Evolutionary conservation across 1,140 invertebrate species (phyloP).

Genomic region (Conus ventricosus): DNA sequence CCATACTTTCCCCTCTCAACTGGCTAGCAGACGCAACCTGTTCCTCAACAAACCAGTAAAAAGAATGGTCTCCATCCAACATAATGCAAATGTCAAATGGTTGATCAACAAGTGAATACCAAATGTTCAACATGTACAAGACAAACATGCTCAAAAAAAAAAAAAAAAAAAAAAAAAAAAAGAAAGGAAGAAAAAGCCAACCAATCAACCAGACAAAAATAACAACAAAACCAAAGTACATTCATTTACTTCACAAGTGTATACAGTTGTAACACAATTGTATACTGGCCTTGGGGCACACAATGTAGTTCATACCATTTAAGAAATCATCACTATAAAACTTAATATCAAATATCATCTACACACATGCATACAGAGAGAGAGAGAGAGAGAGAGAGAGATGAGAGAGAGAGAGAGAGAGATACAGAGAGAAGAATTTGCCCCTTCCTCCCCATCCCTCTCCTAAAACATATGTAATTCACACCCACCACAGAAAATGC

Average conservation of each 20-base stretch:
- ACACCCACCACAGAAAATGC: neutral
- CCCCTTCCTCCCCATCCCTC: too few species aligned
- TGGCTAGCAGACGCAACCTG: neutral
- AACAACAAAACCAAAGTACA: neutral
- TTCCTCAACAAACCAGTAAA: neutral
- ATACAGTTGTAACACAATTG: constrained; percentile 11
- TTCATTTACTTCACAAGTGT: neutral
- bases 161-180: neutral
- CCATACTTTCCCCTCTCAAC: neutral
- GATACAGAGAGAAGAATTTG: neutral
- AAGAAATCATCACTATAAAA: neutral
- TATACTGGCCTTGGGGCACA: neutral
- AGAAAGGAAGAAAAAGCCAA: neutral
- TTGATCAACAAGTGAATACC: neutral
- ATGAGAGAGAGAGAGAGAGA: neutral
- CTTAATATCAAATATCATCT: neutral
- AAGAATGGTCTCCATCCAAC: neutral
- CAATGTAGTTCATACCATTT: neutral
- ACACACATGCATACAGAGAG: neutral
- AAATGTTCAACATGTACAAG: neutral
- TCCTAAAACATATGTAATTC: neutral
- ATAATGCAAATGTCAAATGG: neutral
- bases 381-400: neutral
- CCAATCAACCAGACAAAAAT: neutral
- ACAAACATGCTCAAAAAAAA: neutral